These are phyloP conservation scores for Apoderus coryli DNA, from an alignment of 2,888 invertebrate genomes.

Conservation along the genomic window DNA sequence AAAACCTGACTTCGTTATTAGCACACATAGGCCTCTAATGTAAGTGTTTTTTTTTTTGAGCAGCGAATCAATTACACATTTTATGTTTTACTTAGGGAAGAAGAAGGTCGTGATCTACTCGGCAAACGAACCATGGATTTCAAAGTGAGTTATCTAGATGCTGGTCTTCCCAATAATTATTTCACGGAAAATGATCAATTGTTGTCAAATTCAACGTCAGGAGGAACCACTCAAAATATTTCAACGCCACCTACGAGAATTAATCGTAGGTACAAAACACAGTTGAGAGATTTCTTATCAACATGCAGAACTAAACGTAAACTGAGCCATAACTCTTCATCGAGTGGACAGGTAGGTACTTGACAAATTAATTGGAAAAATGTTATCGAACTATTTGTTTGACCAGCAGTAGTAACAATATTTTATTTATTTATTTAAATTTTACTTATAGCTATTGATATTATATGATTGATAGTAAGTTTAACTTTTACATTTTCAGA, in stretches of 20 bases:
- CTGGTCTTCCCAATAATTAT: slow-evolving; percentile 80
- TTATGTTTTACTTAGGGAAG: slow-evolving; percentile 54
- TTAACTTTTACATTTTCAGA: too few relatives aligned
- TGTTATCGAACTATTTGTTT: too few relatives aligned
- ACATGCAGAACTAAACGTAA: slow-evolving; percentile 55
- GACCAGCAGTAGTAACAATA: too few relatives aligned
- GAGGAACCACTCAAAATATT: slow-evolving; percentile 57
- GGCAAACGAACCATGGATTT: slow-evolving; percentile 99
- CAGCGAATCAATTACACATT: not conserved
- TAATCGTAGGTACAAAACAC: slow-evolving; percentile 80
- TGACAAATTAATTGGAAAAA: too few relatives aligned
- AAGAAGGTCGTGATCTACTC: slow-evolving; percentile 92
- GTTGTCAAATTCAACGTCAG: slow-evolving; percentile 29
- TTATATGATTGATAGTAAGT: too few relatives aligned
- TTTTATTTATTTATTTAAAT: too few relatives aligned
- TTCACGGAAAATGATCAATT: slow-evolving; percentile 77
- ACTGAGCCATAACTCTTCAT: slow-evolving; percentile 27
- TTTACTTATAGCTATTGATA: too few relatives aligned
- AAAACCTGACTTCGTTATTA: slow-evolving; percentile 97
- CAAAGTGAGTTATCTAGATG: slow-evolving; percentile 94
- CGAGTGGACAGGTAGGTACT: slow-evolving; percentile 30
- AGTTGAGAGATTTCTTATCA: slow-evolving; percentile 81
- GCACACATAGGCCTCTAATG: slow-evolving; percentile 97
- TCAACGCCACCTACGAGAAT: slow-evolving; percentile 44
- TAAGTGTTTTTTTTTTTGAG: slow-evolving; percentile 46